A percentile compares a stretch with the other conserved stretches of the same genome.
Evolutionary conservation across 2,113 vertebrate genomes (phyloP).

Genomic region (Ctenodactylus gundi): DNA sequence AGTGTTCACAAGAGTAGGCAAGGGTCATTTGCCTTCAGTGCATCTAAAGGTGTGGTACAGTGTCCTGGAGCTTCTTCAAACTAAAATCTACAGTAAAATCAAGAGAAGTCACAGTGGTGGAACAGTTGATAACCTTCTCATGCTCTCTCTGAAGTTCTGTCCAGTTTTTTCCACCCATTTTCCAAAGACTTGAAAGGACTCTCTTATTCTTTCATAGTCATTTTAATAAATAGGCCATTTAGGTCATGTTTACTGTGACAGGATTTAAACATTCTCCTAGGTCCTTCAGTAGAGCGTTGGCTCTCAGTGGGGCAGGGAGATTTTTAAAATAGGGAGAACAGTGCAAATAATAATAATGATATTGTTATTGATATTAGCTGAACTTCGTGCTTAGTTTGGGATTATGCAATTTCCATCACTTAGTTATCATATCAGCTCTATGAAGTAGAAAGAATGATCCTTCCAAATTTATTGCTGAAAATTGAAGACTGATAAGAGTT

Average conservation of each 20-base stretch:
- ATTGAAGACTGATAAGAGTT: neutral
- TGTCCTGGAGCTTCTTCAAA: constrained; percentile 14
- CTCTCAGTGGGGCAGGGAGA: neutral
- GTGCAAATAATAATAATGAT: constrained; percentile 5
- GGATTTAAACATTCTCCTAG: neutral
- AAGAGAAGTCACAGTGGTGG: neutral
- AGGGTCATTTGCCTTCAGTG: neutral
- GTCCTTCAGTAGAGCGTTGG: neutral
- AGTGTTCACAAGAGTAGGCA: neutral
- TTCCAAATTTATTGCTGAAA: neutral
- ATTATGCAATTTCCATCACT: neutral
- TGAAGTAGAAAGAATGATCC: neutral
- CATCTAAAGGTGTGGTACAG: neutral
- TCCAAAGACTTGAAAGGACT: neutral
- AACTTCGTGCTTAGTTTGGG: neutral
- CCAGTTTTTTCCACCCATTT: neutral
- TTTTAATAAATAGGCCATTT: neutral
- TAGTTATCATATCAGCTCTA: neutral
- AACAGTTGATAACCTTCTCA: neutral
- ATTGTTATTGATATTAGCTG: neutral
- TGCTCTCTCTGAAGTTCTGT: neutral
- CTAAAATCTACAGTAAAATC: neutral
- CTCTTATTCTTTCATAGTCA: neutral
- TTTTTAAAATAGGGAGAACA: neutral
- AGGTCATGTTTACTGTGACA: neutral